Conservation (phyloP, 2,797 vertebrate genomes). For the Benthosema pterotum region DNA sequence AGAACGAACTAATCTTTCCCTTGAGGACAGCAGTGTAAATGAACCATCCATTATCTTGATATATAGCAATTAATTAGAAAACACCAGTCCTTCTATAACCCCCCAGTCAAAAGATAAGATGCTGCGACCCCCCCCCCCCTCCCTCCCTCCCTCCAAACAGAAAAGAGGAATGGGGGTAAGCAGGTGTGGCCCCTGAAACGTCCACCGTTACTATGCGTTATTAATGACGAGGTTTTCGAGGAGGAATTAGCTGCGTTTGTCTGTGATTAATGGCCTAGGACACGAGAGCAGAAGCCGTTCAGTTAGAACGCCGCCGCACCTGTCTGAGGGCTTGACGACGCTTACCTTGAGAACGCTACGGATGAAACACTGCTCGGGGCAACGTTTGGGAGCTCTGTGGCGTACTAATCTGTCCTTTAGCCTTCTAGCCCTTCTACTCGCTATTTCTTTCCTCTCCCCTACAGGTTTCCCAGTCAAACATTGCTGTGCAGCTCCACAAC, state of each 20-base stretch:
- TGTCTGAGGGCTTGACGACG: conserved; percentile 45
- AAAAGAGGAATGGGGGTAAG: conserved; percentile 30
- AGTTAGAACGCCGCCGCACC: conserved; percentile 55
- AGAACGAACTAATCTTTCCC: conserved; percentile 13
- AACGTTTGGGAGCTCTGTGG: conserved; percentile 52
- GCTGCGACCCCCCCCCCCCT: conserved; percentile 10
- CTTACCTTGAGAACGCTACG: conserved; percentile 47
- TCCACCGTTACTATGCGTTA: conserved; percentile 48
- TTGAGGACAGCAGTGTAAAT: conserved; percentile 26
- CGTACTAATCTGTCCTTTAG: conserved; percentile 65
- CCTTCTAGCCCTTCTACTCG: conserved; percentile 44
- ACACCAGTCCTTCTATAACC: conserved; percentile 50
- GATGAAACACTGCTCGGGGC: conserved; percentile 47
- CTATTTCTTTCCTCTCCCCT: conserved; percentile 47
- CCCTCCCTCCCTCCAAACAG: conserved; percentile 17
- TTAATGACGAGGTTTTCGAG: conserved; percentile 65
- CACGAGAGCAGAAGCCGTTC: conserved; percentile 50
- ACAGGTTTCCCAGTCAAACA: conserved; percentile 32
- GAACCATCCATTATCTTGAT: conserved; percentile 49
- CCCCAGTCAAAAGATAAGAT: conserved; percentile 39
- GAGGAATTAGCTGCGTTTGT: conserved; percentile 53
- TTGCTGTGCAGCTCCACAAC: conserved; percentile 30
- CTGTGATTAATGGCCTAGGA: conserved; percentile 69
- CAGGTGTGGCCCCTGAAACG: conserved; percentile 47
- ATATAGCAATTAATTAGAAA: conserved; percentile 54